Evolutionary conservation across 2,113 vertebrate species (phyloP).

Genomic region (Panthera leo): DNA sequence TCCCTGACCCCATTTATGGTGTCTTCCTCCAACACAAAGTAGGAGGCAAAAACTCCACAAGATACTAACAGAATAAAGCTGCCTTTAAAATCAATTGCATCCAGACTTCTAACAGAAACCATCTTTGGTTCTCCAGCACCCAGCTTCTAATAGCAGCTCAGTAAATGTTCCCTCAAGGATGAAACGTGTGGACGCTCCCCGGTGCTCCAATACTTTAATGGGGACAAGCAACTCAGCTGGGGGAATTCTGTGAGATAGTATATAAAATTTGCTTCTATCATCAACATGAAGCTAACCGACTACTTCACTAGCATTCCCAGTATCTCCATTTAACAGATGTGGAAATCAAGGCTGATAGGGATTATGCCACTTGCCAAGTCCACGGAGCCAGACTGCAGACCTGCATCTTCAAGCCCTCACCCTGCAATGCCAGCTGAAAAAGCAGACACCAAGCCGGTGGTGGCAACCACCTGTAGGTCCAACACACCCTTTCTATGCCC

Average conservation of each 20-base stretch:
- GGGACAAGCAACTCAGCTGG: background rate
- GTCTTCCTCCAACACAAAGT: background rate
- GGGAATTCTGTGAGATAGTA: background rate
- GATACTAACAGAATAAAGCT: background rate
- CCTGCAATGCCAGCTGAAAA: background rate
- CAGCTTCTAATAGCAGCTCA: background rate
- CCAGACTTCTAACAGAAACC: background rate
- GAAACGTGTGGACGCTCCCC: background rate
- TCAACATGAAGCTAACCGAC: background rate
- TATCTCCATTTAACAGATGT: background rate
- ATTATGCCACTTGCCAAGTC: background rate
- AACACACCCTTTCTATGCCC: conserved; percentile 17
- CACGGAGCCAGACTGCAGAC: background rate
- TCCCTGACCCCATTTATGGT: background rate
- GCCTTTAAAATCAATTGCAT: background rate
- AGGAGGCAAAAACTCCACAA: background rate
- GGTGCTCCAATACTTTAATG: background rate
- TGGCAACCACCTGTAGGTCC: background rate
- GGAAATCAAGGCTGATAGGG: background rate
- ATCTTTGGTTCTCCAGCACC: background rate
- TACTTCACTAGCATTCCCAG: background rate
- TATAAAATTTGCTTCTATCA: background rate
- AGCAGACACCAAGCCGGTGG: background rate
- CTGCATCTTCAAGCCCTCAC: background rate
- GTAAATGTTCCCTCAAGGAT: background rate